Percentiles rank a stretch among this genome's conserved stretches.
These are phyloP conservation scores for Eucera pruinosa DNA, from an alignment of 2,888 invertebrate genomes.

Conservation along the genomic window DNA sequence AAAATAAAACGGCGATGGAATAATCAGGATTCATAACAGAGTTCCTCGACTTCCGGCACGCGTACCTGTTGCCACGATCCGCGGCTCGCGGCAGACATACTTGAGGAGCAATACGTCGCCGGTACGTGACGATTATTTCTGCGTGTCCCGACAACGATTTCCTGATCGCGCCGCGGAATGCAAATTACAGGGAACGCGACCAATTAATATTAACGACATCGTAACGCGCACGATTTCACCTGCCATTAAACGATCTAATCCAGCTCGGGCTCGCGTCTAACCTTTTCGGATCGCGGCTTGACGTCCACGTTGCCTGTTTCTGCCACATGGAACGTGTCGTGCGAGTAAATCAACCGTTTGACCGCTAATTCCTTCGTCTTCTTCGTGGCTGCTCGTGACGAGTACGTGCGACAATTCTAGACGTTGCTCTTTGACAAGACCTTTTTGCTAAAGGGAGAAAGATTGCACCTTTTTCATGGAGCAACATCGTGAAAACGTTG, in stretches of 20 bases:
- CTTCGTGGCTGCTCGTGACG: conserved; percentile 39
- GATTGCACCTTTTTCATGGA: too few relatives aligned
- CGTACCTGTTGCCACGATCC: conserved; percentile 63
- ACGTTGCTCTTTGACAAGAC: conserved; percentile 2
- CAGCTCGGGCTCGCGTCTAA: conserved; percentile 44
- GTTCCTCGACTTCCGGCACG: conserved; percentile 62
- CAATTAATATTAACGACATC: conserved; percentile 76
- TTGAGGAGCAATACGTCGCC: conserved; percentile 59
- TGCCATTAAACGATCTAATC: conserved; percentile 63
- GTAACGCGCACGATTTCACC: conserved; percentile 65
- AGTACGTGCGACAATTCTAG: conserved; percentile 9
- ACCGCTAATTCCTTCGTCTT: conserved; percentile 46
- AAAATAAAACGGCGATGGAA: conserved; percentile 18
- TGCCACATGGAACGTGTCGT: conserved; percentile 44
- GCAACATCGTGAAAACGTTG: too few relatives aligned
- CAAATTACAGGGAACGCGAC: conserved; percentile 63
- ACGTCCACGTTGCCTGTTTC: conserved; percentile 34
- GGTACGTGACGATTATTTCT: conserved; percentile 74
- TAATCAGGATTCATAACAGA: conserved; percentile 67
- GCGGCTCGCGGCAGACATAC: conserved; percentile 40
- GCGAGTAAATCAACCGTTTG: conserved; percentile 61
- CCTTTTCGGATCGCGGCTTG: background rate
- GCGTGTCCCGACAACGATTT: conserved; percentile 74
- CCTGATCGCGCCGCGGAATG: conserved; percentile 70
- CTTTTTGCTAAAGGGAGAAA: background rate